These are phyloP conservation scores for Glyphotaelius pellucidus DNA, from an alignment of 2,888 invertebrate species.

Conservation along the genomic window DNA sequence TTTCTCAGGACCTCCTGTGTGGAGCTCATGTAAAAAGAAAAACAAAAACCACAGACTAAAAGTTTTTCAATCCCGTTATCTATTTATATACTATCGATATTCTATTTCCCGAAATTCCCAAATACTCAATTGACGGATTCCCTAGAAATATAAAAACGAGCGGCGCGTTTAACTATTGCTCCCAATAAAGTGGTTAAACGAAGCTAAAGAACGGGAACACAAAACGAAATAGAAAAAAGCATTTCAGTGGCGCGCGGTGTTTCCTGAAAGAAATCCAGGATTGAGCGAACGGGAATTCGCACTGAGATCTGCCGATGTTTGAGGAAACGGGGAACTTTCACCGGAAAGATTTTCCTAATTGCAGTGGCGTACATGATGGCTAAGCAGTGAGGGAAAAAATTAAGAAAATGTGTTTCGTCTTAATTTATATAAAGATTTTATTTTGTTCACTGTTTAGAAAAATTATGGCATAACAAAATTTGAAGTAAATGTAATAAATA, in stretches of 20 bases:
- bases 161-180: neutral
- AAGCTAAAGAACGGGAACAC: neutral
- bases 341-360: slow-evolving; percentile 34
- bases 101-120: neutral
- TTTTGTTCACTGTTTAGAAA: too few relatives aligned
- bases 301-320: slow-evolving; percentile 18
- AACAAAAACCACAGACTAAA: too few relatives aligned
- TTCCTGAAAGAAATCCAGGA: slow-evolving; percentile 15
- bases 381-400: neutral
- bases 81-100: neutral
- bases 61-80: neutral
- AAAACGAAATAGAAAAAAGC: neutral
- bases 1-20: too few relatives aligned
- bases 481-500: too few relatives aligned
- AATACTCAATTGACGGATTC: neutral
- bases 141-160: neutral
- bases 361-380: slow-evolving; percentile 17
- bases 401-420: neutral
- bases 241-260: slow-evolving; percentile 12
- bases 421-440: neutral
- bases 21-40: too few relatives aligned
- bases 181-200: neutral
- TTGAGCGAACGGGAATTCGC: neutral
- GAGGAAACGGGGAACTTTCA: slow-evolving; percentile 16
- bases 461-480: too few relatives aligned